Percentiles rank a stretch among this genome's conserved stretches.
Evolutionary conservation across 2,888 invertebrate species (phyloP).

Genomic region (Coelinius sp.): DNA sequence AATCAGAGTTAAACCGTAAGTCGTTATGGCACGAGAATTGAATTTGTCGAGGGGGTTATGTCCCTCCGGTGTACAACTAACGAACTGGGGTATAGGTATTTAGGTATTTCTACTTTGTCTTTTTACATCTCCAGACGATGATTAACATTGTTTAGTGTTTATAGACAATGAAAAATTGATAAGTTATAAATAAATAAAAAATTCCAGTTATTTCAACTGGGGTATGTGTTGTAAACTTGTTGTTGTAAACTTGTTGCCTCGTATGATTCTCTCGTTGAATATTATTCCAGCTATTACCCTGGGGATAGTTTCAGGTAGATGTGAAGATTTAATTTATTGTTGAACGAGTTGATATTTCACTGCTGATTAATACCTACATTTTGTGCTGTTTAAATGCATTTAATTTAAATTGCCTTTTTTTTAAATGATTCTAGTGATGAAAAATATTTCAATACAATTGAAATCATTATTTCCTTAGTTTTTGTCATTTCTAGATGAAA

Average conservation of each 20-base stretch:
- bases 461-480: too few relatives aligned
- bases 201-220: too few relatives aligned
- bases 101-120: not conserved
- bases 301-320: not conserved
- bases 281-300: not conserved
- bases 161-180: too few relatives aligned
- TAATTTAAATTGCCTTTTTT: not conserved
- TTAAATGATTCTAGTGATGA: not conserved
- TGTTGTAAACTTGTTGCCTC: constrained; percentile 10
- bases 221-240: too few relatives aligned
- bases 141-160: not conserved
- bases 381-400: not conserved
- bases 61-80: constrained; percentile 3
- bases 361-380: not conserved
- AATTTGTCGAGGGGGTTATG: not conserved
- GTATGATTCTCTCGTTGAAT: not conserved
- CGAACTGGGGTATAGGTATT: not conserved
- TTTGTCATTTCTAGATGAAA: too few relatives aligned
- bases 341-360: not conserved
- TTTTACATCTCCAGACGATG: not conserved
- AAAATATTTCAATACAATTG: too few relatives aligned
- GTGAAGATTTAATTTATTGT: not conserved
- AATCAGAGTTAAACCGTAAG: constrained; percentile 14
- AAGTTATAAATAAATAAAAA: too few relatives aligned
- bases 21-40: constrained; percentile 11